Conservation (phyloP, 2,888 invertebrate species). For the Cactoblastis cactorum region DNA sequence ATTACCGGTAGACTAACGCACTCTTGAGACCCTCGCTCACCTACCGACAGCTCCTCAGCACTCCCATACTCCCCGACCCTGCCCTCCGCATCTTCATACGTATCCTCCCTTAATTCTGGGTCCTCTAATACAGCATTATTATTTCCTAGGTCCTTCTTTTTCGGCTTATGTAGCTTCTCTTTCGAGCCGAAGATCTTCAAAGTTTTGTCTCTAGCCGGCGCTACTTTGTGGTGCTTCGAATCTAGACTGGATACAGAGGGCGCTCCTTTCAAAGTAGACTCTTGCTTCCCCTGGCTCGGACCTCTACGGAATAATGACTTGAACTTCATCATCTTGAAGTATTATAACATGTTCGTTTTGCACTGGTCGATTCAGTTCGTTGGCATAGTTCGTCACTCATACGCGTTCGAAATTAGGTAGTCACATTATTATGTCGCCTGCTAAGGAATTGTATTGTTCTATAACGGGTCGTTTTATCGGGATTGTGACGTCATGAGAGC, state of each 20-base stretch:
- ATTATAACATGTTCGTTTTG: slow-evolving; percentile 53
- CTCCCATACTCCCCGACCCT: slow-evolving; percentile 60
- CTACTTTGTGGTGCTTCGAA: slow-evolving; percentile 78
- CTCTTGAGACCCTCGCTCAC: slow-evolving; percentile 68
- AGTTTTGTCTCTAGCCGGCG: slow-evolving; percentile 67
- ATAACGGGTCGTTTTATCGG: background rate
- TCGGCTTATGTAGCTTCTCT: slow-evolving; percentile 73
- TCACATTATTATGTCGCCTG: slow-evolving; percentile 18
- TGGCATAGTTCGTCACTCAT: slow-evolving; percentile 33
- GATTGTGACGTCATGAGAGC: slow-evolving; percentile 1
- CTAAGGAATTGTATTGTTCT: slow-evolving; percentile 12
- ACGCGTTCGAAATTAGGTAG: slow-evolving; percentile 39
- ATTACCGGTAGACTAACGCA: slow-evolving; percentile 71
- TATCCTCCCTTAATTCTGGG: slow-evolving; percentile 62
- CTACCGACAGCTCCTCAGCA: slow-evolving; percentile 69
- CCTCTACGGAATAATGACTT: slow-evolving; percentile 95
- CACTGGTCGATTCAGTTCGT: slow-evolving; percentile 56
- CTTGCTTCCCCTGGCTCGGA: slow-evolving; percentile 80
- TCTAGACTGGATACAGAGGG: slow-evolving; percentile 84
- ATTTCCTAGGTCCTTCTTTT: slow-evolving; percentile 68
- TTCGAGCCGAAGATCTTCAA: slow-evolving; percentile 76
- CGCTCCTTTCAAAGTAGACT: slow-evolving; percentile 78
- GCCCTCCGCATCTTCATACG: slow-evolving; percentile 56
- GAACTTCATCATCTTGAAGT: slow-evolving; percentile 91
- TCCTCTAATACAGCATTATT: slow-evolving; percentile 75